Evolutionary conservation across 2,113 vertebrate genomes (phyloP).

Genomic region (Mellivora capensis): DNA sequence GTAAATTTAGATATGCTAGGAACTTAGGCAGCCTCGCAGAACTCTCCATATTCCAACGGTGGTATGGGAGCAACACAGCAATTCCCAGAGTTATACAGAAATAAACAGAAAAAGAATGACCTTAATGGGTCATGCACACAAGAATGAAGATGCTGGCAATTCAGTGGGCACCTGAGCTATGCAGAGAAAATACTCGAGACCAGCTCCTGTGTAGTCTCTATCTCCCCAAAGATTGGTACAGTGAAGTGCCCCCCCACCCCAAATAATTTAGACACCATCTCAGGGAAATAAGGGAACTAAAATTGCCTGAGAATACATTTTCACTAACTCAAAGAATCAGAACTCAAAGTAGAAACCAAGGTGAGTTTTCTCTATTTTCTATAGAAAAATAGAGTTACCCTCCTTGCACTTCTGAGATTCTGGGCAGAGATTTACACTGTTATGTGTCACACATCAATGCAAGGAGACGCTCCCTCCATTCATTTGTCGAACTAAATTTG

Average conservation of each 20-base stretch:
- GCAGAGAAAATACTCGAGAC: background rate
- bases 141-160: background rate
- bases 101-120: background rate
- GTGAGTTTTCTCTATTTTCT: too few species aligned
- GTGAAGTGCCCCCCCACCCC: background rate
- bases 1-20: background rate
- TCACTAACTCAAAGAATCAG: slow-evolving; percentile 5
- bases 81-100: background rate
- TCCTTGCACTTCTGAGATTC: background rate
- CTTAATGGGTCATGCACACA: background rate
- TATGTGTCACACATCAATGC: background rate
- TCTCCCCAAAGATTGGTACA: background rate
- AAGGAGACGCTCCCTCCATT: background rate
- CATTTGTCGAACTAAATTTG: background rate
- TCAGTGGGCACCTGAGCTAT: background rate
- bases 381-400: background rate
- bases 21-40: background rate
- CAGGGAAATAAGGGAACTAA: background rate
- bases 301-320: background rate
- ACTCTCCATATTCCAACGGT: background rate
- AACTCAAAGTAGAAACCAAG: slow-evolving; percentile 42
- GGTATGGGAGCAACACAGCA: background rate
- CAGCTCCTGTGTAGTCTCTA: background rate
- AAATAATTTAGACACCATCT: background rate
- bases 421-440: background rate